Conservation (phyloP, 2,888 invertebrate species). For the Drosophila mettleri region DNA sequence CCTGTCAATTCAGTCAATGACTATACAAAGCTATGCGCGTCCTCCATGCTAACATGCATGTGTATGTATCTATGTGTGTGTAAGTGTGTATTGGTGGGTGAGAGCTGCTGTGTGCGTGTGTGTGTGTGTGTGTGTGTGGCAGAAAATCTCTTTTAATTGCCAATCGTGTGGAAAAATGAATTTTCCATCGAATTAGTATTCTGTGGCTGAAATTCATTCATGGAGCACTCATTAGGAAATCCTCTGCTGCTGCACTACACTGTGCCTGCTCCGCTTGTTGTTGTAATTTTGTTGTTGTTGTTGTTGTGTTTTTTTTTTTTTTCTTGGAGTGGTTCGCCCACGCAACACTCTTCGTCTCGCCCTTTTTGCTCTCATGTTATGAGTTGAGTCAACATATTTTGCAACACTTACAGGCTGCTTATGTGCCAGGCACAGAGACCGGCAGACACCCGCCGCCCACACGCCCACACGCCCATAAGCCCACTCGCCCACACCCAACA, state of each 20-base stretch:
- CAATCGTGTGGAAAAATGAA: conserved; percentile 85
- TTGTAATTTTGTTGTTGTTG: conserved; percentile 20
- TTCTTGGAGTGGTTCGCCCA: conserved; percentile 40
- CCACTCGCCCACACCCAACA: background rate
- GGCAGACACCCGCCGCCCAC: conserved; percentile 3
- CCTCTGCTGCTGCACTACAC: conserved; percentile 61
- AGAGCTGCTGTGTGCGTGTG: conserved; percentile 18
- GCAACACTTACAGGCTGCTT: conserved; percentile 79
- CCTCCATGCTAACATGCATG: conserved; percentile 39
- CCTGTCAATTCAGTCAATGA: conserved; percentile 78
- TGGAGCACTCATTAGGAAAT: conserved; percentile 84
- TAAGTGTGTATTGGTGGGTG: no score
- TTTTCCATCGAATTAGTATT: conserved; percentile 85
- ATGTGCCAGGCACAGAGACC: conserved; percentile 42
- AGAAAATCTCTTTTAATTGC: conserved; percentile 83
- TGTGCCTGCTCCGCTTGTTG: conserved; percentile 16
- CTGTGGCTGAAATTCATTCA: conserved; percentile 84
- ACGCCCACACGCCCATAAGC: background rate
- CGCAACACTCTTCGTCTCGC: conserved; percentile 20
- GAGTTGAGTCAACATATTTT: conserved; percentile 83
- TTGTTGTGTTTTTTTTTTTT: conserved; percentile 17
- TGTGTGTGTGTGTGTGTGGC: conserved; percentile 55
- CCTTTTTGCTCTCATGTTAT: conserved; percentile 65
- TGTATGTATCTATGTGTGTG: conserved; percentile 31
- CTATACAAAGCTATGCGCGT: conserved; percentile 69